Base-by-base conservation (phyloP, 2,888 invertebrate genomes). In the Trileptium ribeirensis region DNA sequence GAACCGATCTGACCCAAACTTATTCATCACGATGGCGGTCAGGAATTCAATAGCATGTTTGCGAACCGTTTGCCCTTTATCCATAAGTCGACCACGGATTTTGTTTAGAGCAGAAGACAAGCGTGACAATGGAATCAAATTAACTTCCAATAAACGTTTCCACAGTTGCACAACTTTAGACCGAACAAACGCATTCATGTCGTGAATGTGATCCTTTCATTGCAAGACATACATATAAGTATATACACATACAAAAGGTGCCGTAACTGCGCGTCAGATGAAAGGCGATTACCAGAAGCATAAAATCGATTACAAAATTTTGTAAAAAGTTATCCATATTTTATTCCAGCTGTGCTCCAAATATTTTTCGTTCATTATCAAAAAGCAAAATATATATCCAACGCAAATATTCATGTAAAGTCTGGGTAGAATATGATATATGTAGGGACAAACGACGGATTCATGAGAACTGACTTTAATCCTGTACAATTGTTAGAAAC, bases 161-260 rank as follows among this genome's bases (percentile, higher is more conserved):
- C 95, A 95, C 83, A 94, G 92, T 88, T 95, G 94, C 64, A 97
- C 91, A 0, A 92, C 92, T 74, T 94, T 95, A 36, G 94, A 93
- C 36, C 97, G 91, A 0, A 96, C 96, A 87, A 94, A 93, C 0
- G 95, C 94, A 77, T 95, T 93, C 1, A 92, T 89, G 87, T 98
- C 97, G 84, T 93, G 92, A 80, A 96, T 92, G 87, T 97, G 96
- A 67, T 94, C 93, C 86, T 89, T 33, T 33, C 8, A 15, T 31
- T 31, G 31, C 74, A 70, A 70, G 8, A 70, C 74, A 70, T 31
- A 15, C 74, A 70, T 70, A 70, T 31, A 70, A 70, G 15, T 64
- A 15, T 19, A 64, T 64, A 64, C 64, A 15, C 64, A 24, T 19
- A 64, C 15, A 64, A 3, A 70, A 29, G 29, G 31, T 15, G 29